phyloP scores from a whole-genome alignment of 2,113 vertebrate genomes.

The Nothoprocta perdicaria region DNA sequence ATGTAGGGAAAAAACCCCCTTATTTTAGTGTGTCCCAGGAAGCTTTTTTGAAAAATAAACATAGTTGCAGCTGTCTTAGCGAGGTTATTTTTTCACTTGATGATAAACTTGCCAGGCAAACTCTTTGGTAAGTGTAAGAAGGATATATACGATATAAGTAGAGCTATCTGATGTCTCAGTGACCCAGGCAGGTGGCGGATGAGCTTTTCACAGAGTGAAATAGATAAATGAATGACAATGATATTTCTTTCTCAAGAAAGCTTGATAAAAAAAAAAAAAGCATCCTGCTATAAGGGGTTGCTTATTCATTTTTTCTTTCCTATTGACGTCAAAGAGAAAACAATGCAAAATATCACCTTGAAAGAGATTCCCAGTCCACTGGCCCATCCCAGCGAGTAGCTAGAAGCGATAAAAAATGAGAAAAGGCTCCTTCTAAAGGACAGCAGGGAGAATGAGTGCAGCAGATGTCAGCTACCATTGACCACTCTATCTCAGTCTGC shows the following conservation, averaged over 20 bases:
- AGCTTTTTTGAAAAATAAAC: rapidly evolving
- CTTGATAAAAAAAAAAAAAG: not conserved
- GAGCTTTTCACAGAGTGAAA: not conserved
- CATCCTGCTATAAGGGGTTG: not conserved
- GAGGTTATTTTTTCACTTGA: not conserved
- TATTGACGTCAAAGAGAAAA: not conserved
- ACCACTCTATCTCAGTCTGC: not conserved
- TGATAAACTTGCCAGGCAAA: not conserved
- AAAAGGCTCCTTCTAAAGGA: not conserved
- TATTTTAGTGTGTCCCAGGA: not conserved
- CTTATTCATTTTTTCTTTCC: slow-evolving; percentile 18
- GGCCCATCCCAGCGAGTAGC: not conserved
- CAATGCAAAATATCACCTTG: not conserved
- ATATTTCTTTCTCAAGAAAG: not conserved
- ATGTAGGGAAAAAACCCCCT: not conserved
- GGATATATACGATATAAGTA: not conserved
- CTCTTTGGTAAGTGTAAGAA: not conserved
- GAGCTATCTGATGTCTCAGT: not conserved
- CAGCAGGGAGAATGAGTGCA: not conserved
- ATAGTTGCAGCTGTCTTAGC: not conserved
- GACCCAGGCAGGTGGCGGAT: not conserved
- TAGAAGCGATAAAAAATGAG: slow-evolving; percentile 12
- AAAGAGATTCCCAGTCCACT: not conserved
- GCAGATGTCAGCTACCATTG: not conserved
- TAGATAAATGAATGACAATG: not conserved